These are phyloP conservation scores for Staurois parvus DNA, from an alignment of 2,797 vertebrate genomes.

Conservation along the genomic window DNA sequence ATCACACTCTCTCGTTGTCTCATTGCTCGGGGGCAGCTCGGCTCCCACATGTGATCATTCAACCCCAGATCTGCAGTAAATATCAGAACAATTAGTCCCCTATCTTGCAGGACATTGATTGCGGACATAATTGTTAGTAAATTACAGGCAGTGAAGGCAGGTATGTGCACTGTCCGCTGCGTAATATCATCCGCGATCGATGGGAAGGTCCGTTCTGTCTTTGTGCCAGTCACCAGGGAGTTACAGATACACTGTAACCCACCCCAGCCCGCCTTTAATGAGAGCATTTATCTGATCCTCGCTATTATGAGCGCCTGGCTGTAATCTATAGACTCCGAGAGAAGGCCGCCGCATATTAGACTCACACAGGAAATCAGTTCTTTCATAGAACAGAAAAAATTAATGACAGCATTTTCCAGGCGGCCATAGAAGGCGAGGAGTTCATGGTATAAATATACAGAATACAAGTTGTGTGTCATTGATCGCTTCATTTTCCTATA, in stretches of 20 bases:
- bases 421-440: not conserved
- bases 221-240: not conserved
- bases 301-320: not conserved
- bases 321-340: constrained; percentile 16
- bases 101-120: constrained; percentile 41
- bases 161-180: not conserved
- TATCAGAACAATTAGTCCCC: constrained; percentile 47
- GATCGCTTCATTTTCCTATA: too few relatives aligned
- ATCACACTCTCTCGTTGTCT: not conserved
- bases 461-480: not conserved
- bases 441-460: not conserved
- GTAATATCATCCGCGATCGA: constrained; percentile 45
- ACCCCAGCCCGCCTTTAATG: not conserved
- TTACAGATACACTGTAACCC: not conserved
- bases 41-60: constrained; percentile 34
- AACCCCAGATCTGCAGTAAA: constrained; percentile 33
- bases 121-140: constrained; percentile 47
- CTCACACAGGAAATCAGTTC: not conserved
- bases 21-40: not conserved
- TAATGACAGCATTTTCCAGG: not conserved
- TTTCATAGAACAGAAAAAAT: not conserved
- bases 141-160: constrained; percentile 13
- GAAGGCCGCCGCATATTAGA: not conserved
- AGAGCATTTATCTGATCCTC: constrained; percentile 3
- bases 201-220: not conserved